These are phyloP conservation scores for Aegotheles bennettii DNA, from an alignment of 2,113 vertebrate genomes.

Conservation along the genomic window DNA sequence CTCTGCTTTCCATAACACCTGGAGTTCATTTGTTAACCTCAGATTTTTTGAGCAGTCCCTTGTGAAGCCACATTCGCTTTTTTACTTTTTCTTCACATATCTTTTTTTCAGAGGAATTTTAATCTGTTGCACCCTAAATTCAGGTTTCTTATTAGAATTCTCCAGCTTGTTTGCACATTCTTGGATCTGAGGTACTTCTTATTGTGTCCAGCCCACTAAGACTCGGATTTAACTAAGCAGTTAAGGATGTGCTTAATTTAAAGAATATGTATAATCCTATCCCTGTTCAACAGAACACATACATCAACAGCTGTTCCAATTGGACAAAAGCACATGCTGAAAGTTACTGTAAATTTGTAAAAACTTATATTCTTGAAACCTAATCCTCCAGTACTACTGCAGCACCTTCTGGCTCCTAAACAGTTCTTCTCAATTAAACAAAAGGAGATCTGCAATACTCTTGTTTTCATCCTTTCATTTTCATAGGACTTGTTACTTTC, in stretches of 20 bases:
- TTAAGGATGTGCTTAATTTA: slow-evolving; percentile 21
- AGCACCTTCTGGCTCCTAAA: background rate
- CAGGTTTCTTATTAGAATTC: background rate
- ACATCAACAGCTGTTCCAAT: background rate
- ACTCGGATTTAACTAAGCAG: background rate
- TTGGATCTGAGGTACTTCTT: background rate
- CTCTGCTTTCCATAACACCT: slow-evolving; percentile 33
- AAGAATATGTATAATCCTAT: background rate
- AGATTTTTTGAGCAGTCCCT: background rate
- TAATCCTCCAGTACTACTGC: background rate
- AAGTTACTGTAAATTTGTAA: slow-evolving; percentile 5
- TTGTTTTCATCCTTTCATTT: background rate
- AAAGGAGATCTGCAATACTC: background rate
- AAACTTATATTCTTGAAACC: background rate
- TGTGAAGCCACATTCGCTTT: background rate
- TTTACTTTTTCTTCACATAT: background rate
- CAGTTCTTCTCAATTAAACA: background rate
- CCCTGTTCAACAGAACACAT: background rate
- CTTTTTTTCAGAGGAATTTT: slow-evolving; percentile 24
- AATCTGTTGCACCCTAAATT: slow-evolving; percentile 15
- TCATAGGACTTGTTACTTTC: background rate
- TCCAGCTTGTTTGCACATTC: background rate
- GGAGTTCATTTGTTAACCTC: slow-evolving; percentile 34
- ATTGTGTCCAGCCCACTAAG: background rate
- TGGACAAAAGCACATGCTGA: background rate